Evolutionary conservation across 2,888 invertebrate species (phyloP).

Genomic region (Sminthurides aquaticus): DNA sequence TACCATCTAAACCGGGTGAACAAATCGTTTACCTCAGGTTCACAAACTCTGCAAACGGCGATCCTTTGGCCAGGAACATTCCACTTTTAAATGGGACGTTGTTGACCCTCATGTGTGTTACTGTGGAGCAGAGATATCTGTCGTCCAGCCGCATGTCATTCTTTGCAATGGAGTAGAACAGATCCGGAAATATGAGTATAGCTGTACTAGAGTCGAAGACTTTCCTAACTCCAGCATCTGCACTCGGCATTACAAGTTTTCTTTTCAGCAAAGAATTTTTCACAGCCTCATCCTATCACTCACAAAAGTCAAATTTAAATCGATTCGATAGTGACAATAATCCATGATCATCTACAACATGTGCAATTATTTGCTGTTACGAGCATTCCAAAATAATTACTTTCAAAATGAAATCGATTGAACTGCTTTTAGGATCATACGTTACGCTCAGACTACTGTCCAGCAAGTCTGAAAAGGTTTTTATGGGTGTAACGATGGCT

Average conservation of each 20-base stretch:
- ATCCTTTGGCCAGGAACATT: conserved; percentile 4
- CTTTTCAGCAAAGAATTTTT: background rate
- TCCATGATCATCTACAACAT: background rate
- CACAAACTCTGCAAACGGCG: conserved; percentile 8
- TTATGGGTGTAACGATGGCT: conserved; percentile 6
- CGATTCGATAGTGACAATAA: background rate
- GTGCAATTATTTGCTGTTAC: background rate
- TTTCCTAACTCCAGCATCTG: background rate
- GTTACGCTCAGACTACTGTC: conserved; percentile 2
- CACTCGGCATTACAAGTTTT: background rate
- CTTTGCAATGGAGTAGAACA: conserved; percentile 11
- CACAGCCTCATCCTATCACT: background rate
- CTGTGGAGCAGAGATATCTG: conserved; percentile 5
- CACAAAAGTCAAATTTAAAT: background rate
- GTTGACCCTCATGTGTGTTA: conserved; percentile 4
- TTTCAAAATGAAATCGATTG: conserved; percentile 1
- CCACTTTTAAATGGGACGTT: conserved; percentile 13
- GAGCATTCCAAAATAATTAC: background rate
- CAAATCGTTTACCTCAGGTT: conserved; percentile 9
- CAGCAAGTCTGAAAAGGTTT: conserved; percentile 12
- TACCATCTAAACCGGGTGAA: no score
- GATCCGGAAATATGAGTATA: conserved; percentile 7
- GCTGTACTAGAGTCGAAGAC: conserved; percentile 3
- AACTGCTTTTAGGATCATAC: conserved; percentile 7
- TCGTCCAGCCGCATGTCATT: conserved; percentile 1